Evolutionary conservation across 2,797 vertebrate species (phyloP).

Genomic region (Ciconia nigra): DNA sequence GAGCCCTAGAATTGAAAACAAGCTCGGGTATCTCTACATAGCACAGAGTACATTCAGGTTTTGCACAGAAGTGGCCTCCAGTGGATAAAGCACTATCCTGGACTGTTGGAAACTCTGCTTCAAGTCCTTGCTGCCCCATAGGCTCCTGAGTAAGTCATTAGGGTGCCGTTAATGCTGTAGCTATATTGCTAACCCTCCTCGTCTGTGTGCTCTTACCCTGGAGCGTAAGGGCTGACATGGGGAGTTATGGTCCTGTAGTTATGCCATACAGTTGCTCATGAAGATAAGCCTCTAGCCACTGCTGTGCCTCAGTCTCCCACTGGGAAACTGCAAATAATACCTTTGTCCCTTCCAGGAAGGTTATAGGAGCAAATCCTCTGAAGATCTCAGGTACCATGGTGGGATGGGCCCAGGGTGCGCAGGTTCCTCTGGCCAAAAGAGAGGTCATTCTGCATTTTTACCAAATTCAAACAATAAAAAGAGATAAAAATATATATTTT

Average conservation of each 20-base stretch:
- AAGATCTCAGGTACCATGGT: not conserved
- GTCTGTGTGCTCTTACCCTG: not conserved
- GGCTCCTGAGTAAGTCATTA: not conserved
- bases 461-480: not conserved
- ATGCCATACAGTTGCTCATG: not conserved
- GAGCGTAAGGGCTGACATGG: not conserved
- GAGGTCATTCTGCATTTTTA: not conserved
- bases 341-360: not conserved
- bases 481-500: not conserved
- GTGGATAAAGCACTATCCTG: not conserved
- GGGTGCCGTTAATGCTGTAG: not conserved
- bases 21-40: not conserved
- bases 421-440: not conserved
- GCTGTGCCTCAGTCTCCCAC: not conserved
- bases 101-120: not conserved
- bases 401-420: too few species aligned
- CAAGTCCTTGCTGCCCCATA: not conserved
- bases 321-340: not conserved
- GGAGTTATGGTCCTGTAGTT: not conserved
- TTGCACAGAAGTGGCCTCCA: not conserved
- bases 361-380: not conserved
- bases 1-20: not conserved
- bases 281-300: not conserved
- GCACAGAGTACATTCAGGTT: not conserved
- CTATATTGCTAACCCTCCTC: not conserved